Evolutionary conservation across 1,140 invertebrate genomes (phyloP).

Genomic region (Halyomorpha halys): DNA sequence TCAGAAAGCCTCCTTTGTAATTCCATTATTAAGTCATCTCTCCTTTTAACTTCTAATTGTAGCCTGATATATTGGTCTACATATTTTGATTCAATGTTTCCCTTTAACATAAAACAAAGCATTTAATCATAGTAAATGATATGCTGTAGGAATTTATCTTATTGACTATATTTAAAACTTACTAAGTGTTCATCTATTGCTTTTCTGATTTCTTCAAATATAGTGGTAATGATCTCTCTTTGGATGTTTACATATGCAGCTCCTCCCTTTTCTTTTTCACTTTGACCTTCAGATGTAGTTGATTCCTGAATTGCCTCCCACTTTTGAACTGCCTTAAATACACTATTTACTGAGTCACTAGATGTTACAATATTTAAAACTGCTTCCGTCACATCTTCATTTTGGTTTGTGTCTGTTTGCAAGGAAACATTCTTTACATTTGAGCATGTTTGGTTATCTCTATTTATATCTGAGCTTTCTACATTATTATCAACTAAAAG

Average conservation of each 20-base stretch:
- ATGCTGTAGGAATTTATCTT: background rate
- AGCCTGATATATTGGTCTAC: slow-evolving; percentile 53
- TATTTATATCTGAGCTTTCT: no score
- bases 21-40: slow-evolving; percentile 66
- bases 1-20: slow-evolving; percentile 59
- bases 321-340: no score
- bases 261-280: background rate
- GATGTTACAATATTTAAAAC: no score
- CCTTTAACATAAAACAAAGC: slow-evolving; percentile 19
- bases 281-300: background rate
- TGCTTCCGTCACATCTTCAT: no score
- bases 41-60: slow-evolving; percentile 59
- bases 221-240: background rate
- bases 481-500: no score
- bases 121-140: background rate
- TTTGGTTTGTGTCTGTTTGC: no score
- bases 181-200: slow-evolving; percentile 9
- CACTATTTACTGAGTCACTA: no score
- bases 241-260: background rate
- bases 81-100: slow-evolving; percentile 41
- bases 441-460: no score
- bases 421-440: no score
- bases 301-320: background rate
- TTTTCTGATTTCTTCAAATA: slow-evolving; percentile 2
- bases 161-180: slow-evolving; percentile 41